Evolutionary conservation across 2,797 vertebrate species (phyloP).

Genomic region (Ctenochaetus hawaiiensis): DNA sequence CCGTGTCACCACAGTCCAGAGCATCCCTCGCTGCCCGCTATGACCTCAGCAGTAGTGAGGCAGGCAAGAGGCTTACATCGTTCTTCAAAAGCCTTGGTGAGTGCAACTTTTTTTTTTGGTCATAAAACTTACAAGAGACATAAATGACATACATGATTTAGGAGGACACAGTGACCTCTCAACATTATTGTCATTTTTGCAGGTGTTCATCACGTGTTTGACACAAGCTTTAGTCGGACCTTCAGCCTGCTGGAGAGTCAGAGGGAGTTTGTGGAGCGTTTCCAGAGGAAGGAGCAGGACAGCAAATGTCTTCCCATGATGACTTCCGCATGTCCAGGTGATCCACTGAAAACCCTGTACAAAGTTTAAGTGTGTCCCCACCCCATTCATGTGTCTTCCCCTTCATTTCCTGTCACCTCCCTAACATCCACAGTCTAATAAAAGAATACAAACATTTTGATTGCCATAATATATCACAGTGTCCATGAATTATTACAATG

Average conservation of each 20-base stretch:
- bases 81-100: slow-evolving; percentile 91
- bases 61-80: slow-evolving; percentile 87
- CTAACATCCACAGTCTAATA: neutral
- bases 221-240: slow-evolving; percentile 93
- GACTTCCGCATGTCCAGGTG: slow-evolving; percentile 96
- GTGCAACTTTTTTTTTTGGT: slow-evolving; percentile 17
- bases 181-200: slow-evolving; percentile 33
- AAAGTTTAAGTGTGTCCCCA: neutral
- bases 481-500: neutral
- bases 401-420: neutral
- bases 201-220: slow-evolving; percentile 95
- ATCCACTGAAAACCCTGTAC: neutral
- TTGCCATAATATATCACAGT: no score
- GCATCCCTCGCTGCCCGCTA: slow-evolving; percentile 91
- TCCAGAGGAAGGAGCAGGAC: slow-evolving; percentile 83
- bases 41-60: slow-evolving; percentile 86
- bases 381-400: neutral
- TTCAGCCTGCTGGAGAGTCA: slow-evolving; percentile 97
- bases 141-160: neutral
- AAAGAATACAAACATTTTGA: neutral
- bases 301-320: slow-evolving; percentile 90
- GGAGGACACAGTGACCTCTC: neutral
- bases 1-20: slow-evolving; percentile 93
- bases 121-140: neutral
- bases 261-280: slow-evolving; percentile 91